Evolutionary conservation across 2,113 vertebrate genomes (phyloP).

Genomic region (Propithecus coquereli): DNA sequence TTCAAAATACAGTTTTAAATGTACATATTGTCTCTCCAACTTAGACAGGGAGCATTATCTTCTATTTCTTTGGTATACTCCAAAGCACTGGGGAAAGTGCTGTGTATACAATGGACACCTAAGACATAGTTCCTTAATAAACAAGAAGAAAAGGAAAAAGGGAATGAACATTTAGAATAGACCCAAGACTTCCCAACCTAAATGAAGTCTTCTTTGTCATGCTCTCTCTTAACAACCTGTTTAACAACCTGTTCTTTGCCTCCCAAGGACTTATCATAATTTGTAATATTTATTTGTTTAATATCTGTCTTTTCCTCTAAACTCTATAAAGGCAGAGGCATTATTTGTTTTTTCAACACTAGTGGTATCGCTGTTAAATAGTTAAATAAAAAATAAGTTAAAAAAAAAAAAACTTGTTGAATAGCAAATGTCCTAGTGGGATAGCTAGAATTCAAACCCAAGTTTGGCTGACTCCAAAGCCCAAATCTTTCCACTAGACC

Average conservation of each 20-base stretch:
- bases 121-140: not conserved
- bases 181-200: not conserved
- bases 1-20: not conserved
- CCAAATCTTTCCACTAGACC: not conserved
- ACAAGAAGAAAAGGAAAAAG: not conserved
- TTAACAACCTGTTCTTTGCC: conserved; percentile 27
- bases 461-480: not conserved
- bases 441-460: not conserved
- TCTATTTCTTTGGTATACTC: not conserved
- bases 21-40: not conserved
- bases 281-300: not conserved
- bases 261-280: not conserved
- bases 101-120: not conserved
- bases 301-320: conserved; percentile 15
- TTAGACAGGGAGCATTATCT: not conserved
- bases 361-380: not conserved
- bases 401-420: not conserved
- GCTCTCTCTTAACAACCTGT: not conserved
- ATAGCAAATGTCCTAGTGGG: not conserved
- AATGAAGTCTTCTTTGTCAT: not conserved
- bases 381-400: not conserved
- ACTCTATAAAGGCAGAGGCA: not conserved
- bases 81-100: not conserved
- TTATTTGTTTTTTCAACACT: not conserved
- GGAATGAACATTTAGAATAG: not conserved